These are phyloP conservation scores for Jaculus jaculus DNA, from an alignment of 2,113 vertebrate genomes.

Conservation along the genomic window DNA sequence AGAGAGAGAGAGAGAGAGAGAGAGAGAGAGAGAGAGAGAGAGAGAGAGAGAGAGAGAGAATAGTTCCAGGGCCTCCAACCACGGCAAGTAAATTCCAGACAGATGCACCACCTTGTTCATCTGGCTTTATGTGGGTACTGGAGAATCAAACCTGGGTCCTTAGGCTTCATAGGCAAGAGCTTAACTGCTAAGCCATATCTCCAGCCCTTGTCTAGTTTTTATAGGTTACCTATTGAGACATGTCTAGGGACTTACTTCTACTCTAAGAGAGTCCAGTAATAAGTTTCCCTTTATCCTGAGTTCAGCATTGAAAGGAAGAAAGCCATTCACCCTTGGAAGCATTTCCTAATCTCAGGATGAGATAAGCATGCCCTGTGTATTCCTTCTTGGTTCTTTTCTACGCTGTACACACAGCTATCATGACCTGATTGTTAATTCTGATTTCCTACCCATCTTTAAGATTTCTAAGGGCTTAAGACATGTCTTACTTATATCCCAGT, in stretches of 20 bases:
- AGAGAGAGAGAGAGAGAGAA: no score
- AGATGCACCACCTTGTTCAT: no score
- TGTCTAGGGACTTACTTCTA: background rate
- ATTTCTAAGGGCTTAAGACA: no score
- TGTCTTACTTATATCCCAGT: accelerated
- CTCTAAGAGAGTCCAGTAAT: background rate
- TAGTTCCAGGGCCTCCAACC: no score
- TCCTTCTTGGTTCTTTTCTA: background rate
- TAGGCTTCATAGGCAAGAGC: no score
- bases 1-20: no score
- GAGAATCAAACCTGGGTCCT: no score
- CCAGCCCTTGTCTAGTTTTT: background rate
- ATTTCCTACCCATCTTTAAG: background rate
- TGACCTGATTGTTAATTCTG: accelerated
- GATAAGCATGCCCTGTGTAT: accelerated
- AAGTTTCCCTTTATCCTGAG: background rate
- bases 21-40: no score
- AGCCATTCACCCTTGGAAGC: accelerated
- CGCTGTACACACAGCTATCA: accelerated
- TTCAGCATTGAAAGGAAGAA: background rate
- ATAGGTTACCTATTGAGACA: background rate
- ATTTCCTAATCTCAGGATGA: background rate
- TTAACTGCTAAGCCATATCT: no score
- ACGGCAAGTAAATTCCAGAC: no score
- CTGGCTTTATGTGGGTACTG: no score